Percentiles rank a stretch among this genome's conserved stretches.
Conservation (phyloP, 2,113 vertebrate species). For the Notechis scutatus region DNA sequence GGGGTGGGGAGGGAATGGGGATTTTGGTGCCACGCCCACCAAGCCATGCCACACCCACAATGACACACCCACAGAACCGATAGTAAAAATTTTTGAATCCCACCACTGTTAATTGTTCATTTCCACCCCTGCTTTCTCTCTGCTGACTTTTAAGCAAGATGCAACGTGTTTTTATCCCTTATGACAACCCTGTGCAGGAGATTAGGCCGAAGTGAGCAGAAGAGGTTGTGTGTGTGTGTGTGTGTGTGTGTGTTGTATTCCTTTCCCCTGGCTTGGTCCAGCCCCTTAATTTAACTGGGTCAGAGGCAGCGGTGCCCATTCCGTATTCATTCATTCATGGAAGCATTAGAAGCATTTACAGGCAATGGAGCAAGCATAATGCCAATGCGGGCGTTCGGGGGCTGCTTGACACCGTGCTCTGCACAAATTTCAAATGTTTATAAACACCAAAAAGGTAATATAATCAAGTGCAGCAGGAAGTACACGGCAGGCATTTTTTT, state of each 20-base stretch:
- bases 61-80: too few species aligned
- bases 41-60: too few species aligned
- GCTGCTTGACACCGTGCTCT: slow-evolving; percentile 50
- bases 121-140: neutral
- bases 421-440: slow-evolving; percentile 69
- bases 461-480: slow-evolving; percentile 72
- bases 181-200: neutral
- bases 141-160: neutral
- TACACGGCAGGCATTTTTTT: slow-evolving; percentile 64
- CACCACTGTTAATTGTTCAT: too few species aligned
- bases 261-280: neutral
- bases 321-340: neutral
- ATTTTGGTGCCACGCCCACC: too few species aligned
- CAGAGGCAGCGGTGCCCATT: neutral
- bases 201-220: neutral
- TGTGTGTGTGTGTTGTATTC: neutral
- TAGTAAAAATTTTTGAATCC: too few species aligned
- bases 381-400: slow-evolving; percentile 39
- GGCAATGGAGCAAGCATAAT: slow-evolving; percentile 55
- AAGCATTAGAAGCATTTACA: slow-evolving; percentile 34
- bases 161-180: neutral
- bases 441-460: slow-evolving; percentile 71
- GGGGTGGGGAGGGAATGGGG: too few species aligned
- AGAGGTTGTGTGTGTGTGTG: neutral
- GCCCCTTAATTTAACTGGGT: neutral